These are phyloP conservation scores for Ectemnius continuus DNA, from an alignment of 2,888 invertebrate species.

Conservation along the genomic window DNA sequence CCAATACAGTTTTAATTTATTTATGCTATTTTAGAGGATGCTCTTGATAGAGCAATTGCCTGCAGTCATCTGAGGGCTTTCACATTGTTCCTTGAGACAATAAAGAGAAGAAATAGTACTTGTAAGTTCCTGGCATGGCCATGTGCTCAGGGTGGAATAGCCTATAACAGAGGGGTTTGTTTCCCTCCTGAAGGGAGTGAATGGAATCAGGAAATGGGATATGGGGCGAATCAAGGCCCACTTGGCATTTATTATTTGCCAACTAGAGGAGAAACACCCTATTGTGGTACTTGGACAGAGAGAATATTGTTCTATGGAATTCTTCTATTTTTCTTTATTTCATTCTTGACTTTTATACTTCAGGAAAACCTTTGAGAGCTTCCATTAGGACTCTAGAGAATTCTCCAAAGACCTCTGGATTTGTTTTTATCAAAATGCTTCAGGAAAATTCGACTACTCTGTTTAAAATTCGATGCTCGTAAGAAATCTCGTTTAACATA, in stretches of 20 bases:
- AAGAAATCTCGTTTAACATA: slow-evolving; percentile 58
- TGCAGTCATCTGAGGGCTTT: slow-evolving; percentile 82
- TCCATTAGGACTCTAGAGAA: slow-evolving; percentile 77
- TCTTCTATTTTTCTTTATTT: too few species aligned
- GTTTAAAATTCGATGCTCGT: slow-evolving; percentile 79
- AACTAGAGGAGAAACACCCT: slow-evolving; percentile 79
- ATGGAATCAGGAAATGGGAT: slow-evolving; percentile 74
- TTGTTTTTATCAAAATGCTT: slow-evolving; percentile 76
- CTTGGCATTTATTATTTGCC: slow-evolving; percentile 80
- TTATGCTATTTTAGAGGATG: slow-evolving; percentile 73
- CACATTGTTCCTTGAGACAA: slow-evolving; percentile 79
- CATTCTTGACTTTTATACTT: slow-evolving; percentile 36
- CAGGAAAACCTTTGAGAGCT: slow-evolving; percentile 80
- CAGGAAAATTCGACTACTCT: slow-evolving; percentile 75
- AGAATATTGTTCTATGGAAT: too few species aligned
- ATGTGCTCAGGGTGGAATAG: slow-evolving; percentile 79
- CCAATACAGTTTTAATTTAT: neutral
- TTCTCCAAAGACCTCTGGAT: slow-evolving; percentile 77
- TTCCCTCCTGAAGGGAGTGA: slow-evolving; percentile 77
- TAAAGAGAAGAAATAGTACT: slow-evolving; percentile 73
- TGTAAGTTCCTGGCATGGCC: slow-evolving; percentile 81
- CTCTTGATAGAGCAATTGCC: slow-evolving; percentile 79
- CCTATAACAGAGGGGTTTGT: slow-evolving; percentile 80
- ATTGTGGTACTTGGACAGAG: slow-evolving; percentile 78
- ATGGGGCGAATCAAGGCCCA: slow-evolving; percentile 69